These are phyloP conservation scores for Geopemphigus sp. DNA, from an alignment of 1,140 invertebrate species.

Conservation along the genomic window DNA sequence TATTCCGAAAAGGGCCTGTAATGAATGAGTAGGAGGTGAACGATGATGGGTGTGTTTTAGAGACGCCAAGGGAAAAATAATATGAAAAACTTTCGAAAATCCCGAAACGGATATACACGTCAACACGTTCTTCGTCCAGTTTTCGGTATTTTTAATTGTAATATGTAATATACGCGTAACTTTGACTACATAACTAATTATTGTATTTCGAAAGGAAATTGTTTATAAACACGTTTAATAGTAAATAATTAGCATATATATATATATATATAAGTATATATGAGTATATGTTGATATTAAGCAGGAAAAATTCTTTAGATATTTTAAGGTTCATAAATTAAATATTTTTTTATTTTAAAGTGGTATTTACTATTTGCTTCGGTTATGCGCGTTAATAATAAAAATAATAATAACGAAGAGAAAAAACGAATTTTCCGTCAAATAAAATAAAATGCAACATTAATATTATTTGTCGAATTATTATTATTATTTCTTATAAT, in stretches of 20 bases:
- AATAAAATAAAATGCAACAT: background rate
- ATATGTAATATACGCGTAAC: background rate
- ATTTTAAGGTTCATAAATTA: background rate
- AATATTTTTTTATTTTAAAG: background rate
- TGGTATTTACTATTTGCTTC: background rate
- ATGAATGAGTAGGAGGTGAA: background rate
- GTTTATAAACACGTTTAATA: background rate
- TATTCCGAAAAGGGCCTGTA: background rate
- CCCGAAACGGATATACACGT: conserved; percentile 15
- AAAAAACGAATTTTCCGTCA: conserved; percentile 29
- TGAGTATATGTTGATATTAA: too few relatives aligned
- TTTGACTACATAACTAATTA: too few relatives aligned
- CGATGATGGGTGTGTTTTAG: background rate
- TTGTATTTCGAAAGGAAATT: background rate
- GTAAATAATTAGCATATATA: background rate
- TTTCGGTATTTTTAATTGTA: conserved; percentile 17
- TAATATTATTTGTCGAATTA: background rate
- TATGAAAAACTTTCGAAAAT: conserved; percentile 31
- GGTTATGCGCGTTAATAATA: background rate
- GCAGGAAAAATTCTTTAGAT: background rate
- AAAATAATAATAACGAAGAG: background rate
- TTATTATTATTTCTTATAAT: background rate
- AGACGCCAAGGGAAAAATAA: conserved; percentile 5
- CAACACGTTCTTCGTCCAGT: background rate
- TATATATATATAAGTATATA: too few relatives aligned